Conservation (phyloP, 35 echinoderm and acorn worm genomes). For the Apostichopus japonicus region DNA sequence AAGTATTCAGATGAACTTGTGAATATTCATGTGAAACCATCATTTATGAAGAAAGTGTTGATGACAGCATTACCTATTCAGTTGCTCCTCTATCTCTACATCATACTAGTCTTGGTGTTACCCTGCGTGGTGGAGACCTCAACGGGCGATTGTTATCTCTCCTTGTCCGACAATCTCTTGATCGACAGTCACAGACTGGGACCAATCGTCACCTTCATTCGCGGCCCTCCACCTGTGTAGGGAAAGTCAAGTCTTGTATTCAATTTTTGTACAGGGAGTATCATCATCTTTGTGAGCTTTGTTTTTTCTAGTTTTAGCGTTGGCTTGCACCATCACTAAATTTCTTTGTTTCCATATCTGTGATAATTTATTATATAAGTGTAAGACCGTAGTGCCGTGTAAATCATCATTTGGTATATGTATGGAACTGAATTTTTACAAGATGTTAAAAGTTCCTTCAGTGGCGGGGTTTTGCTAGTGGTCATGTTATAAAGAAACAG, state of each 20-base stretch:
- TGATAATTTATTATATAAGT: too few relatives aligned
- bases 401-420: too few relatives aligned
- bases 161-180: slow-evolving; percentile 79
- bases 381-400: too few relatives aligned
- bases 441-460: too few relatives aligned
- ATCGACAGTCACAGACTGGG: slow-evolving; percentile 66
- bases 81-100: slow-evolving; percentile 77
- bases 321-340: too few relatives aligned
- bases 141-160: slow-evolving; percentile 79
- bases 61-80: slow-evolving; percentile 76
- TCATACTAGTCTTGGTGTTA: slow-evolving; percentile 75
- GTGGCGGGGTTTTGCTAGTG: too few relatives aligned
- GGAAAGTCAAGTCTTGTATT: neutral
- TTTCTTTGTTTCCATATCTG: too few relatives aligned
- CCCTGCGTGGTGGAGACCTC: slow-evolving; percentile 72
- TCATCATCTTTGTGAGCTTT: too few relatives aligned
- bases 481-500: too few relatives aligned
- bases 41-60: slow-evolving; percentile 62
- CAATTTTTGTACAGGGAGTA: slow-evolving; percentile 10
- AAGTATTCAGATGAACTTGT: slow-evolving; percentile 52
- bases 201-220: slow-evolving; percentile 79
- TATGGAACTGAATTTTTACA: too few relatives aligned
- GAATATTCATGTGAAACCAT: slow-evolving; percentile 11
- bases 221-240: slow-evolving; percentile 89
- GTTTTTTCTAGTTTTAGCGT: too few relatives aligned